Conservation (phyloP, 1,140 invertebrate genomes). For the Drosophila pectinifera region DNA sequence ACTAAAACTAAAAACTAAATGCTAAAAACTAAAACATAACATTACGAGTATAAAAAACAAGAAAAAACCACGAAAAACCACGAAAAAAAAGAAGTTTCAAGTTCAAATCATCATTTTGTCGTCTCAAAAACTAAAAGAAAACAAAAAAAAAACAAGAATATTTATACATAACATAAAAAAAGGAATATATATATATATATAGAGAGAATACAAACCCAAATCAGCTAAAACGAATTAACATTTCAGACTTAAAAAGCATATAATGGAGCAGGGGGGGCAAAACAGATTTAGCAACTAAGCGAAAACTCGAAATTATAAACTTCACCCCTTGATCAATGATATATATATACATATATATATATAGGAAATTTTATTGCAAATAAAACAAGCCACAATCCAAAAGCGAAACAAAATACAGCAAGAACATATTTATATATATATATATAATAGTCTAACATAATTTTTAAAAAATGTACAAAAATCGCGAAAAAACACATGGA, state of each 20-base stretch:
- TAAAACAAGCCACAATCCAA: slow-evolving; percentile 65
- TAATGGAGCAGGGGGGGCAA: slow-evolving; percentile 9
- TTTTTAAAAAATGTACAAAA: slow-evolving; percentile 51
- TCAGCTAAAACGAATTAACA: slow-evolving; percentile 74
- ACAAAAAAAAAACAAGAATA: no score
- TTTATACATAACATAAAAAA: slow-evolving; percentile 52
- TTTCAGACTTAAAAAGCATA: slow-evolving; percentile 79
- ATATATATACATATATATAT: slow-evolving; percentile 42
- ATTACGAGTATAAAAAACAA: slow-evolving; percentile 18
- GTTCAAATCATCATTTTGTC: slow-evolving; percentile 79
- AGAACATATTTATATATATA: slow-evolving; percentile 36
- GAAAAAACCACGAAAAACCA: slow-evolving; percentile 16
- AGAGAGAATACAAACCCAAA: slow-evolving; percentile 45
- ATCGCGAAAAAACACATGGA: slow-evolving; percentile 28
- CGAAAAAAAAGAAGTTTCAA: slow-evolving; percentile 50
- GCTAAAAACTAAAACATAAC: slow-evolving; percentile 4
- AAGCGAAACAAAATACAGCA: slow-evolving; percentile 40
- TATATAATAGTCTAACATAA: slow-evolving; percentile 46
- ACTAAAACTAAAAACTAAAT: slow-evolving; percentile 15
- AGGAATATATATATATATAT: slow-evolving; percentile 16
- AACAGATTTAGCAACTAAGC: slow-evolving; percentile 42
- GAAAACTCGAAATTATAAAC: slow-evolving; percentile 22
- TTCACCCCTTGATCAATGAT: slow-evolving; percentile 21
- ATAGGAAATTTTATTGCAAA: slow-evolving; percentile 75
- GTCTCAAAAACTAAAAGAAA: slow-evolving; percentile 58